A percentile compares a stretch with the other conserved stretches of the same genome.
Evolutionary conservation across 2,797 vertebrate species (phyloP).

Genomic region (Peromyscus nudipes): DNA sequence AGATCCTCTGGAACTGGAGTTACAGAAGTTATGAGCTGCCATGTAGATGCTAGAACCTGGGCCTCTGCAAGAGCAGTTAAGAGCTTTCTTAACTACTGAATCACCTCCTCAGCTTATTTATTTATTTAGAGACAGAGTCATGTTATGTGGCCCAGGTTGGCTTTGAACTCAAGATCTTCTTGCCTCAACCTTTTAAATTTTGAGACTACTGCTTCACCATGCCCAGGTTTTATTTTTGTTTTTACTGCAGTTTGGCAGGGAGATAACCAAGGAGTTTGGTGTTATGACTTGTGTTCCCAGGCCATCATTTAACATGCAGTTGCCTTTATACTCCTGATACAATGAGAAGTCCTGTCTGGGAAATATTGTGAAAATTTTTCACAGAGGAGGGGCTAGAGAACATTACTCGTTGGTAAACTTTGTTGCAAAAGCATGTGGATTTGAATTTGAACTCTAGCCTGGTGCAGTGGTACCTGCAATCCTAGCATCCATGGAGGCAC

Average conservation of each 20-base stretch:
- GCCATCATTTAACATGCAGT: background rate
- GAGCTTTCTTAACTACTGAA: background rate
- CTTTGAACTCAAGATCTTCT: background rate
- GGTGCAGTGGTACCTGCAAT: background rate
- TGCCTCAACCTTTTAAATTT: background rate
- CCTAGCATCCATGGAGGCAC: background rate
- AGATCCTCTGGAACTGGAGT: background rate
- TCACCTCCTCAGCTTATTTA: background rate
- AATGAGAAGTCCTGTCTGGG: background rate
- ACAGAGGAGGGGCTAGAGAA: background rate
- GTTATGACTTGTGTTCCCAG: background rate
- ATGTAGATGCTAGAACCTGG: background rate
- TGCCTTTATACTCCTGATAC: background rate
- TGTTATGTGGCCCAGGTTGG: background rate
- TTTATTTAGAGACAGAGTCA: background rate
- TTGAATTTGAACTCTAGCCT: background rate
- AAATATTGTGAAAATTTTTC: background rate
- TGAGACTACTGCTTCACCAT: background rate
- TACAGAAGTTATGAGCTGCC: background rate
- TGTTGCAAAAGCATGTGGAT: background rate
- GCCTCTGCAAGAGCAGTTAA: background rate
- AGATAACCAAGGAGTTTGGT: background rate
- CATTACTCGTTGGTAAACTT: background rate
- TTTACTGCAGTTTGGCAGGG: background rate
- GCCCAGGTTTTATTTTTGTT: background rate